Evolutionary conservation across 2,888 invertebrate species (phyloP), one percentile per base, ranked within the genome.

Genomic region (Apoderus coryli): DNA sequence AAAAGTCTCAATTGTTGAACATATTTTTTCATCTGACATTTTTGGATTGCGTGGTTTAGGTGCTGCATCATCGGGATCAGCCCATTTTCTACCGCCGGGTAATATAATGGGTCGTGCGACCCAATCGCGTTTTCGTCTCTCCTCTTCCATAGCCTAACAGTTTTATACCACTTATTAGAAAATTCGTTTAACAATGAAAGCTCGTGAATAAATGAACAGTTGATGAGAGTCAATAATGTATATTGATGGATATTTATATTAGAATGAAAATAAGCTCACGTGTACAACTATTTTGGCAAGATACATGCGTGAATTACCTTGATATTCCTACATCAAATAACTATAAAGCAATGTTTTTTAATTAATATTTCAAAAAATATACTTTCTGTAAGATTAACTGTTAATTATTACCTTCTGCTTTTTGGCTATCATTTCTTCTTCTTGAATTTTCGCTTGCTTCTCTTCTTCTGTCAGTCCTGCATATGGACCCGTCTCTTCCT

Each of bases 11-110:
- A 92, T 64, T 2, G 84, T 79, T 50, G 88, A 81, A 10, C 81
- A 79, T 34, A 93, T 84, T 60, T 80, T 77, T 48, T 84, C 77
- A 44, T 92, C 88, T 39, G 86, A 79, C 65, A 84, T 89, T 44
- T 51, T 52, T n/a, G 52, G 50, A 27, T 46, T 49, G 24, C 46
- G 43, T 29, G 42, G 42, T 3, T 34, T 36, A 4, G 53, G 45
- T 16, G 44, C 44, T 24, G 86, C 78, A 48, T 86, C 85, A 49
- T 84, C 76, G 3, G 89, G 84, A 27, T 77, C 70, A 46, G 72
- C 67, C 82, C 84, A 82, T 48, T 69, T 69, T 22, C 80, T 65
- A 4, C 82, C 82, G 13, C 81, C 80, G 7, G 82, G 80, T 29
- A 82, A 63, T 29, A 80, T 72, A 24, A 82, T 58, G 4, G 82